phyloP scores from a whole-genome alignment of 2,797 vertebrate genomes.

The Lithobates sylvaticus region DNA sequence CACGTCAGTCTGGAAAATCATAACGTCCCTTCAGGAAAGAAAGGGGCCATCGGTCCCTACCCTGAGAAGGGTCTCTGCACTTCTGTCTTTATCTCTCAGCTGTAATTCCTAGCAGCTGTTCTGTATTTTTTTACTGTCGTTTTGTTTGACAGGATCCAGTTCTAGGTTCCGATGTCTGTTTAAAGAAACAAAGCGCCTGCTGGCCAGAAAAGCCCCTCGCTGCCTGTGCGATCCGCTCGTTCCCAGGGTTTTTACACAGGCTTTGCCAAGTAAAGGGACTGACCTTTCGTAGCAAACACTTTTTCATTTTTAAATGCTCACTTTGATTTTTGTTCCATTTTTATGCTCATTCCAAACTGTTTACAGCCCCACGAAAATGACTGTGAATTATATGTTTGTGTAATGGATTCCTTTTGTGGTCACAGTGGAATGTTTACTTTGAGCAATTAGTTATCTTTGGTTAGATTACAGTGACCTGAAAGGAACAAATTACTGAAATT shows the following conservation, averaged over 20 bases:
- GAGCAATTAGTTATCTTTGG: constrained; percentile 89
- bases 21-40: constrained; percentile 78
- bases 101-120: constrained; percentile 88
- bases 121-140: constrained; percentile 83
- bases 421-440: constrained; percentile 85
- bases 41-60: constrained; percentile 80
- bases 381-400: constrained; percentile 93
- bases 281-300: constrained; percentile 90
- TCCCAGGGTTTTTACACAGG: constrained; percentile 88
- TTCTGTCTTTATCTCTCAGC: constrained; percentile 84
- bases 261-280: constrained; percentile 88
- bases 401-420: constrained; percentile 89
- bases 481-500: constrained; percentile 79
- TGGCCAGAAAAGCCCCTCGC: constrained; percentile 84
- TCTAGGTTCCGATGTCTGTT: constrained; percentile 90
- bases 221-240: constrained; percentile 88
- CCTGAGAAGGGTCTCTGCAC: constrained; percentile 82
- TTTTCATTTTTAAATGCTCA: constrained; percentile 90
- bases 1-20: constrained; percentile 78
- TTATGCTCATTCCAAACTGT: constrained; percentile 90
- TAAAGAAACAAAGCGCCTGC: constrained; percentile 88
- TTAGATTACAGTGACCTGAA: constrained; percentile 85
- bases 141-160: constrained; percentile 91
- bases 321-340: constrained; percentile 91
- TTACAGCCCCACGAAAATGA: constrained; percentile 89